Base-by-base conservation (phyloP, 2,888 invertebrate species). In the Lomographa bimaculata region DNA sequence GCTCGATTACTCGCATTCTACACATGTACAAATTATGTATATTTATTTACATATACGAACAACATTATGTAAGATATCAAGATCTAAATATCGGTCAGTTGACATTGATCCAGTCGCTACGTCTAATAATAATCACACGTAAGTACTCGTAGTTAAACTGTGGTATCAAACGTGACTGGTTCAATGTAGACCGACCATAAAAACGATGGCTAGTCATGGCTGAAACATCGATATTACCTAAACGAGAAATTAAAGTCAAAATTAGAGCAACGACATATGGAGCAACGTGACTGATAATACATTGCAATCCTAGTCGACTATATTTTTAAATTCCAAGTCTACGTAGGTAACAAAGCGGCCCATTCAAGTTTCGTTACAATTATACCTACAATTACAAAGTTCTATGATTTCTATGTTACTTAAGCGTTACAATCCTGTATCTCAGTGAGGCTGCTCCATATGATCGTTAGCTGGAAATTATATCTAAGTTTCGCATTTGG, bases 1-100 rank as follows among this genome's bases (percentile, higher is more conserved):
- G 80, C 79, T 79, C 73, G 74, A 64, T 75, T 73, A 77, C 75
- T 81, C 73, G 77, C 80, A 72, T 72, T 67, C 84, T 83, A 84
- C 78, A 71, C 73, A 78, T 75, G 71, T 80, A 83, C 71, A 79
- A 78, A 75, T 76, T 76, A 74, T 64, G 54, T 71, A 71, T 68
- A 76, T 61, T 81, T 81, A 81, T 77, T 82, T 56, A 77, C 77
- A 81, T 68, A 59, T 64, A 61, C 58, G 60, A 49, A 66, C 55
- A 63, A 63, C 56, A 57, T 60, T 64, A 61, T 53, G 54, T 47
- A 39, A 57, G 58, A 57, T 58, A 57, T 54, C 56, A 56, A 55
- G 54, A 60, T 57, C 53, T 48, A 62, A 57, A 50, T 50, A 49
- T 52, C 54, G 58, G 61, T 47, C 53, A 57, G 55, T 52, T 50